These are phyloP conservation scores for Mimumesa dahlbomi DNA, from an alignment of 2,888 invertebrate species.

Conservation along the genomic window DNA sequence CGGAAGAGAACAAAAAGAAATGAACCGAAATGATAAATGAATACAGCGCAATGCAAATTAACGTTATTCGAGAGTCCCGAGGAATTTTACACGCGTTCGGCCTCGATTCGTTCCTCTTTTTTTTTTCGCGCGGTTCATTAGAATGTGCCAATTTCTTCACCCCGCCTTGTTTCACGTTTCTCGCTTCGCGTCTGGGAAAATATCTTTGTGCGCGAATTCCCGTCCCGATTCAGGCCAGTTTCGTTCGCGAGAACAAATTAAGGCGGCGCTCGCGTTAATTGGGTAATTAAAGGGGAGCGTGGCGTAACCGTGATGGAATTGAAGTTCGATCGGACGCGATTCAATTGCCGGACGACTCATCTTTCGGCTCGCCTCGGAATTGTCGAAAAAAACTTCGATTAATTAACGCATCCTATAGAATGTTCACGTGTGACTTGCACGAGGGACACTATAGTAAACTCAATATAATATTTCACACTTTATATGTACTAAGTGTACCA, in stretches of 20 bases:
- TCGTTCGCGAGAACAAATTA: conserved; percentile 41
- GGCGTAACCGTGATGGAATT: conserved; percentile 35
- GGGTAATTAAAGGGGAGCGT: conserved; percentile 48
- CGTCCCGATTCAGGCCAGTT: conserved; percentile 39
- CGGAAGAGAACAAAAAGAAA: neutral
- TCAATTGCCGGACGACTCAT: too few species aligned
- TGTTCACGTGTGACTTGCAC: too few species aligned
- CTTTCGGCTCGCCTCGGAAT: too few species aligned
- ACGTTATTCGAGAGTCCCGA: conserved; percentile 21
- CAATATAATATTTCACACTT: too few species aligned
- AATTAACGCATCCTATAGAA: too few species aligned
- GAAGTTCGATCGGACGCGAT: conserved; percentile 17
- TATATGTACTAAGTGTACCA: too few species aligned
- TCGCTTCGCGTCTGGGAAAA: conserved; percentile 40
- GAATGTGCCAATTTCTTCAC: conserved; percentile 50
- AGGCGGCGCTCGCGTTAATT: conserved; percentile 54
- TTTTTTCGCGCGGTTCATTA: conserved; percentile 46
- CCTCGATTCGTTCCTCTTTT: conserved; percentile 42
- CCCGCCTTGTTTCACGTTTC: conserved; percentile 9
- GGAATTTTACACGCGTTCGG: conserved; percentile 44
- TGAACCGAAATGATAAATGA: conserved; percentile 20
- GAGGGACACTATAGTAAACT: too few species aligned
- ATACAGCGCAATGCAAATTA: conserved; percentile 45
- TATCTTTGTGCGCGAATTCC: conserved; percentile 44
- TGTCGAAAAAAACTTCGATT: too few species aligned